These are phyloP conservation scores for Pholis gunnellus DNA, from an alignment of 2,113 vertebrate genomes.

Conservation along the genomic window DNA sequence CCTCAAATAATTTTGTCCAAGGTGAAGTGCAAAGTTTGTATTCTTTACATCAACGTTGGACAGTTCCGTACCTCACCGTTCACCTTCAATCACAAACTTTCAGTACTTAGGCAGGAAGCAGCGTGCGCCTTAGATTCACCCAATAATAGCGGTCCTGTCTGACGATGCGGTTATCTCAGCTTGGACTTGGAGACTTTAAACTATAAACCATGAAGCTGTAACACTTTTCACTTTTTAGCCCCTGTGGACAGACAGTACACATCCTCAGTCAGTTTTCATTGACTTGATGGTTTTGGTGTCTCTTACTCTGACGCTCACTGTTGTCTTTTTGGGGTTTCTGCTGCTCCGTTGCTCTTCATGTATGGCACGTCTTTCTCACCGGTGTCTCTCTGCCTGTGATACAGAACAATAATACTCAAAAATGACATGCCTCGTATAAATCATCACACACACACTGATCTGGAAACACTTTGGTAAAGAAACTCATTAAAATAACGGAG, in stretches of 20 bases:
- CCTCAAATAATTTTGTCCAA: too few relatives aligned
- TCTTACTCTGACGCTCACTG: conserved; percentile 48
- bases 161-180: too few relatives aligned
- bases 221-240: too few relatives aligned
- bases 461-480: neutral
- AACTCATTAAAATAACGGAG: neutral
- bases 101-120: too few relatives aligned
- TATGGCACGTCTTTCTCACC: conserved; percentile 63
- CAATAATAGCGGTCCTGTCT: too few relatives aligned
- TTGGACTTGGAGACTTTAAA: too few relatives aligned
- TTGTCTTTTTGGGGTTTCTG: conserved; percentile 43
- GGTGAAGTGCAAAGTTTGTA: too few relatives aligned
- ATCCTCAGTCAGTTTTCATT: neutral
- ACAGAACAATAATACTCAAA: neutral
- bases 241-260: neutral
- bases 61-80: too few relatives aligned
- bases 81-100: too few relatives aligned
- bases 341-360: conserved; percentile 56
- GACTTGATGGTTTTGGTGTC: neutral
- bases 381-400: conserved; percentile 62
- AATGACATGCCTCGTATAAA: neutral
- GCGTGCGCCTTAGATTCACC: too few relatives aligned
- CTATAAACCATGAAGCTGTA: too few relatives aligned
- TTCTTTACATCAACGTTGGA: too few relatives aligned
- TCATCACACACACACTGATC: neutral